These are phyloP conservation scores for Lethenteron camtschaticum DNA, from an alignment of 2,113 vertebrate species.

Conservation along the genomic window DNA sequence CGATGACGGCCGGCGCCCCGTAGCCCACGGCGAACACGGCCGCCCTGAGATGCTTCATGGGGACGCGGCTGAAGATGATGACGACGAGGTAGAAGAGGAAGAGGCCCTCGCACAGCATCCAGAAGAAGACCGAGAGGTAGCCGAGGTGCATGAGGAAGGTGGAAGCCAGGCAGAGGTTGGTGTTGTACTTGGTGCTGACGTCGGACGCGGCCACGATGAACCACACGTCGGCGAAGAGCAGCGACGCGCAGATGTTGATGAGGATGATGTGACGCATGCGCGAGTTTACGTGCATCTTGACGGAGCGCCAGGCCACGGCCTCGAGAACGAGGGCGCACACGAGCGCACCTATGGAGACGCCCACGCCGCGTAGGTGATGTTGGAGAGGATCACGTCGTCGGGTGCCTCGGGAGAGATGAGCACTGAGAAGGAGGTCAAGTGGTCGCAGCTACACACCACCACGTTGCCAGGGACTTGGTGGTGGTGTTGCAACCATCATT, in stretches of 20 bases:
- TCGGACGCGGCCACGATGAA: constrained; percentile 29
- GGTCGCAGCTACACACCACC: constrained; percentile 31
- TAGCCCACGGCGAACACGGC: constrained; percentile 40
- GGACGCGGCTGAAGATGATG: constrained; percentile 33
- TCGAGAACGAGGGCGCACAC: constrained; percentile 42
- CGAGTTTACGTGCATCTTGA: constrained; percentile 35
- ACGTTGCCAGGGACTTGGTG: too few relatives aligned
- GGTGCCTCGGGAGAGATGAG: constrained; percentile 30
- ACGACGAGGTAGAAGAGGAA: constrained; percentile 44
- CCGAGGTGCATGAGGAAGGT: constrained; percentile 64
- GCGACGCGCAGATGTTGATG: constrained; percentile 40
- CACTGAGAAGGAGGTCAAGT: constrained; percentile 51
- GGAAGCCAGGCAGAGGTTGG: constrained; percentile 25
- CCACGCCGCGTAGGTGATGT: constrained; percentile 31
- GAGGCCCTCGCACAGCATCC: constrained; percentile 55
- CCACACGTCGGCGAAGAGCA: constrained; percentile 39
- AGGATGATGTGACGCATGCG: constrained; percentile 48
- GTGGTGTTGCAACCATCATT: too few relatives aligned
- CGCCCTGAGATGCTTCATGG: constrained; percentile 21
- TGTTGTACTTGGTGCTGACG: not conserved
- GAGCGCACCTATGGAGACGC: constrained; percentile 39
- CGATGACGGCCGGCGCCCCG: constrained; percentile 41
- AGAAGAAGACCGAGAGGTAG: constrained; percentile 62
- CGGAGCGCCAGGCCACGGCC: constrained; percentile 28
- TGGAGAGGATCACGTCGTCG: not conserved